These are phyloP conservation scores for Scaptomyza tumidula DNA, from an alignment of 2,888 invertebrate genomes.

Conservation along the genomic window DNA sequence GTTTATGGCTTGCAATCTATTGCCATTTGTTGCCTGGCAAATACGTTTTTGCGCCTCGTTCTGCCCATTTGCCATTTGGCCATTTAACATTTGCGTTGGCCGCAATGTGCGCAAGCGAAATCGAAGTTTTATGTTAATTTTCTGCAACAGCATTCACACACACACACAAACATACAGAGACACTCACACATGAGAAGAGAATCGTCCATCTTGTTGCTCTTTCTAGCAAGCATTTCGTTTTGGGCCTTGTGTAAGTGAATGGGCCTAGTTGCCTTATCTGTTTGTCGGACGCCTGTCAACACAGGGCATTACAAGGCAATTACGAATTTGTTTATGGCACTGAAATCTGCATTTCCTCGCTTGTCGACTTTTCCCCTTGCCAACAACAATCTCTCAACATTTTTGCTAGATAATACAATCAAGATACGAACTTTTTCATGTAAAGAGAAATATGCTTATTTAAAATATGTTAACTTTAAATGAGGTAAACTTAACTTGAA, in stretches of 20 bases:
- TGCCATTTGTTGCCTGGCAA: constrained; percentile 69
- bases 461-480: too few relatives aligned
- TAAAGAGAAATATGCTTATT: too few relatives aligned
- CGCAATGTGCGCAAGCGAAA: constrained; percentile 65
- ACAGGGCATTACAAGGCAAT: constrained; percentile 80
- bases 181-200: constrained; percentile 6
- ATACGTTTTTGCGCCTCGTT: constrained; percentile 55
- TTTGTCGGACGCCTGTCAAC: constrained; percentile 75
- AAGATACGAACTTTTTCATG: background rate
- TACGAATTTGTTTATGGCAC: constrained; percentile 78
- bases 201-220: constrained; percentile 26
- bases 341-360: constrained; percentile 37
- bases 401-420: background rate
- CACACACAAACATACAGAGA: constrained; percentile 1
- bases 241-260: constrained; percentile 23
- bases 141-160: constrained; percentile 20
- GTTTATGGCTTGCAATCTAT: constrained; percentile 75
- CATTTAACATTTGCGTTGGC: constrained; percentile 39
- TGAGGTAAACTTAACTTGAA: too few relatives aligned
- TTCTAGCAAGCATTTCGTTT: constrained; percentile 7
- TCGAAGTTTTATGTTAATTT: constrained; percentile 79
- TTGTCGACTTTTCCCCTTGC: constrained; percentile 13
- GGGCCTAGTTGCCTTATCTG: constrained; percentile 62
- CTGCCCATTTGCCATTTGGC: constrained; percentile 21
- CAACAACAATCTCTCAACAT: constrained; percentile 19